Evolutionary conservation across 2,888 invertebrate species (phyloP), one percentile per base, ranked within the genome.

Genomic region (Ectropis crepuscularia): DNA sequence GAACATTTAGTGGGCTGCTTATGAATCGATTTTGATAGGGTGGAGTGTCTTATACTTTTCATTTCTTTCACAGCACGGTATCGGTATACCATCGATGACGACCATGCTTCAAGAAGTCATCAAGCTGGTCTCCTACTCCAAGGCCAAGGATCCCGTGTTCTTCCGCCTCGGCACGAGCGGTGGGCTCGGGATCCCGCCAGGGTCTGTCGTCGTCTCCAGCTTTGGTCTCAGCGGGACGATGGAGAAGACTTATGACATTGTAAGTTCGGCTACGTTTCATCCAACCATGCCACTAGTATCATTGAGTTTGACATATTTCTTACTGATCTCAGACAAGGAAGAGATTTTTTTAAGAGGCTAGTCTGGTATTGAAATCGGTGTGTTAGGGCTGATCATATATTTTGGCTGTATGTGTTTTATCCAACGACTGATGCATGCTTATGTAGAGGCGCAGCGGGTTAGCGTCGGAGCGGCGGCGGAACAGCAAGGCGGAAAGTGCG

Each of bases 51-150:
- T n/a, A n/a, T n/a, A 50, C 42, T 42, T 48, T 47, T 36, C 5
- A 11, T 10, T n/a, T 48, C 60, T 50, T 49, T 11, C 87, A 9
- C 87, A 96, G 96, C 96, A 96, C 74, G 96, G 96, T 5, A 95
- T 96, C 76, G 96, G 96, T 0, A 94, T 95, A n/a, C 95, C 96
- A 0, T 96, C 96, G 0, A 90, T 96, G 82, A 94, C 94, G 0
- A 95, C 96, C 7, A 88, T 95, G 16, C 90, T 96, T 1, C 95
- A 96, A 78, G 96, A 96, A 79, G 82, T 96, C 0, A 93, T 96
- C 72, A 96, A 96, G 80, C 82, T 96, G 55, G 86, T 96, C 73
- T 90, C 93, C 77, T 95, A 96, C 77, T 95, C 96, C 0, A 93
- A 93, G 57, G 94, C 93, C n/a, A 90, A 89, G 63, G 93, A 94